Conservation (phyloP, 2,888 invertebrate genomes). For the Cotesia congregata region DNA sequence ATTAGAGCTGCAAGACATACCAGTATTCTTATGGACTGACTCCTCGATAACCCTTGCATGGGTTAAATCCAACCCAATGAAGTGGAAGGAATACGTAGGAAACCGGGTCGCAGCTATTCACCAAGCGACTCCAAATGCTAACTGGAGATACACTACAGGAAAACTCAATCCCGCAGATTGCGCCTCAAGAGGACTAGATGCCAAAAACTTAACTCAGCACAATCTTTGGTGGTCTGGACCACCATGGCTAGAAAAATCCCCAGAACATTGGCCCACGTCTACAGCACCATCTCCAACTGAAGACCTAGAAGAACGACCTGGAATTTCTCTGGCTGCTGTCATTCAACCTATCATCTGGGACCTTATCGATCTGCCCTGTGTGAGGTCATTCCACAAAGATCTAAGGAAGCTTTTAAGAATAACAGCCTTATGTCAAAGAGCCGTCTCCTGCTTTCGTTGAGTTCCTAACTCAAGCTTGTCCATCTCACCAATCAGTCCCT, state of each 20-base stretch:
- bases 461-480: neutral
- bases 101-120: slow-evolving; percentile 28
- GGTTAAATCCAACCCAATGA: slow-evolving; percentile 11
- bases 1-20: neutral
- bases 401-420: neutral
- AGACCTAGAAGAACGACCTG: neutral
- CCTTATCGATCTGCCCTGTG: no score
- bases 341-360: neutral
- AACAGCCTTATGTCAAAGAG: slow-evolving; percentile 1
- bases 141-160: neutral
- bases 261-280: neutral
- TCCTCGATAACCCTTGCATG: slow-evolving; percentile 26
- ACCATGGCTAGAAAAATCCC: neutral
- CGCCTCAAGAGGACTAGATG: neutral
- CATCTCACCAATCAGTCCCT: slow-evolving; percentile 7
- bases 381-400: no score
- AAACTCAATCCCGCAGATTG: slow-evolving; percentile 28
- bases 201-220: neutral
- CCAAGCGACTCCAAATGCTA: neutral
- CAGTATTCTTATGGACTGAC: slow-evolving; percentile 30
- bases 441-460: neutral
- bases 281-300: neutral
- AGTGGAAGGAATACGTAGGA: slow-evolving; percentile 33
- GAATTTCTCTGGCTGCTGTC: neutral
- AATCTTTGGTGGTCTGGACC: neutral